phyloP scores from a whole-genome alignment of 2,888 invertebrate genomes.

The Macaria notata region DNA sequence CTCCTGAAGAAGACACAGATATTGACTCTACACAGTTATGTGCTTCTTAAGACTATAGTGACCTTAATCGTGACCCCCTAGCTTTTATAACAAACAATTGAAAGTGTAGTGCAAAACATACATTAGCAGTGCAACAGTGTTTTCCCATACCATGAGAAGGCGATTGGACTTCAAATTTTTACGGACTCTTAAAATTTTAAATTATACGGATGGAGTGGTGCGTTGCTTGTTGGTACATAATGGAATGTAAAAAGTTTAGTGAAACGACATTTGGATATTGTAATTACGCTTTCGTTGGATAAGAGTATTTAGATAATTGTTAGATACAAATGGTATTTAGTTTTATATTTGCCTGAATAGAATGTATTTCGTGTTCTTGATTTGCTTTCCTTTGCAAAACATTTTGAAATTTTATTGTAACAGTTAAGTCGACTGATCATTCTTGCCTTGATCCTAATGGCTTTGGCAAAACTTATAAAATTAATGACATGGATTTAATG shows the following conservation, averaged over 20 bases:
- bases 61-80: slow-evolving; percentile 50
- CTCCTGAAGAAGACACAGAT: slow-evolving; percentile 56
- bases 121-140: slow-evolving; percentile 47
- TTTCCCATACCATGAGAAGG: slow-evolving; percentile 74
- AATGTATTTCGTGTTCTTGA: slow-evolving; percentile 25
- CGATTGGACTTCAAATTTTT: slow-evolving; percentile 66
- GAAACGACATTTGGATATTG: slow-evolving; percentile 49
- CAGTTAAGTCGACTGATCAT: slow-evolving; percentile 7
- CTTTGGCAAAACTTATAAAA: background rate
- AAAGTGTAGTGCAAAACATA: slow-evolving; percentile 54
- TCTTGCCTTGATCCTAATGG: slow-evolving; percentile 2
- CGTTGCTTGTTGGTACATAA: slow-evolving; percentile 69
- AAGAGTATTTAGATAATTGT: slow-evolving; percentile 62
- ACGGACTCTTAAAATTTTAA: slow-evolving; percentile 56
- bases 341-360: slow-evolving; percentile 43
- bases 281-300: slow-evolving; percentile 69
- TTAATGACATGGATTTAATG: no score
- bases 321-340: slow-evolving; percentile 60
- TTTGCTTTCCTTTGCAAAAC: slow-evolving; percentile 8
- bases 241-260: slow-evolving; percentile 64
- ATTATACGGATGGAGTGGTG: slow-evolving; percentile 64
- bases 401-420: slow-evolving; percentile 1
- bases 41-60: slow-evolving; percentile 52
- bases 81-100: slow-evolving; percentile 47
- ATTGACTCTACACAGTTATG: slow-evolving; percentile 47